A percentile compares a stretch with the other conserved stretches of the same genome.
These are phyloP conservation scores for Stichopus horrens DNA, from an alignment of 53 echinoderm and acorn worm species.

Conservation along the genomic window DNA sequence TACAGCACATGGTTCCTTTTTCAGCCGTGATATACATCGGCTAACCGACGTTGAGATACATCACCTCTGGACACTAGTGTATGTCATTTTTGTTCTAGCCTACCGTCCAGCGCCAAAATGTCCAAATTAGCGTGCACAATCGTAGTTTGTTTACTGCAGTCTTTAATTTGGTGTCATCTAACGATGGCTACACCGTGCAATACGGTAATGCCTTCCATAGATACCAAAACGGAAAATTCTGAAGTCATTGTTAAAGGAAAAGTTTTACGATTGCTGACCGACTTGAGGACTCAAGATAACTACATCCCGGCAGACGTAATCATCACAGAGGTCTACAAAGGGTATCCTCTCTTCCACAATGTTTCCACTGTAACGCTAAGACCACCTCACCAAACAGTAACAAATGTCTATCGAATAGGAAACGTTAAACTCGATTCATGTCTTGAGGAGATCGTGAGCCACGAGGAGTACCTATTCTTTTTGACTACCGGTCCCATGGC, in stretches of 20 bases:
- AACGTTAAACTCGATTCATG: not conserved
- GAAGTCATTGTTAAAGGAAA: constrained; percentile 50
- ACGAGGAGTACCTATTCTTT: constrained; percentile 24
- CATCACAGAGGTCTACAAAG: constrained; percentile 62
- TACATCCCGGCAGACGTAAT: constrained; percentile 56
- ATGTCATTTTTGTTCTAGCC: not conserved
- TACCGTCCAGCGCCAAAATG: not conserved
- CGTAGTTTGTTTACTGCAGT: not conserved
- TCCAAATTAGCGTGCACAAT: not conserved
- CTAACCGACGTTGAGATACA: not conserved
- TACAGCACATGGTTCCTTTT: not conserved
- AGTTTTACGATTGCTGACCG: constrained; percentile 42
- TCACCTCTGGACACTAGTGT: not conserved
- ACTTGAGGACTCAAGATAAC: constrained; percentile 38
- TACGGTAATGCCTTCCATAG: constrained; percentile 28
- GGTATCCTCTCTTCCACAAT: constrained; percentile 51
- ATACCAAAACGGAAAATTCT: constrained; percentile 48
- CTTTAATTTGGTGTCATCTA: not conserved
- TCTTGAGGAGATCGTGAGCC: not conserved
- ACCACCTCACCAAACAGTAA: not conserved
- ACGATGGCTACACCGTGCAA: not conserved
- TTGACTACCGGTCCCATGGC: constrained; percentile 5
- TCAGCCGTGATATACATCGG: not conserved
- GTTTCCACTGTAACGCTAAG: not conserved
- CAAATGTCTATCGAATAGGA: constrained; percentile 25